Base-by-base conservation (phyloP, 2,113 vertebrate species). In the Zosterops borbonicus region DNA sequence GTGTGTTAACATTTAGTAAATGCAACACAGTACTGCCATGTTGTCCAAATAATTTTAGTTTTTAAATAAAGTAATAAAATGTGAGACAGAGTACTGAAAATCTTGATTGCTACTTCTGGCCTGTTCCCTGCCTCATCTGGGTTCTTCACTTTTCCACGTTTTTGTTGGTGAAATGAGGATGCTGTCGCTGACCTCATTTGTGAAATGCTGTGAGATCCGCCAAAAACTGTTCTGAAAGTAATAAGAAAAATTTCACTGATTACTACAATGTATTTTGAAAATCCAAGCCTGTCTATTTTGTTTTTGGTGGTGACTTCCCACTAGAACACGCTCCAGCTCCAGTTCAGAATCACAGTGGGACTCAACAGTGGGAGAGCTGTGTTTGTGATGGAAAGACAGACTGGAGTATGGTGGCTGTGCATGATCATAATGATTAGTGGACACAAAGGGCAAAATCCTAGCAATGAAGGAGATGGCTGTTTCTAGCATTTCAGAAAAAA, bases 371-470 rank as follows among this genome's bases (percentile, higher is more conserved):
- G 14, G 33, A 49, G 42, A 58, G 33, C 37, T 69, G 53, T 62
- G n/a, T 83, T 89, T 62, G 42, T 85, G 31, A 44, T 59, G 35
- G 49, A 59, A 55, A 21, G 47, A 47, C 55, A 63, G 47, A 62
- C 23, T 8, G 3, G 7, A 14, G 11, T 58, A 15, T 41, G 25
- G 33, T 44, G 62, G 33, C 52, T 81, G 33, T 90, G n/a, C 10
- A 5, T 50, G 60, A 23, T 33, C 0, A 0, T 73, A 49, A 39
- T 50, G 22, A n/a, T 29, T 46, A 33, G 12, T 2, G 1, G 35
- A 37, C 46, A 49, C 37, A 60, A 85, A 71, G 19, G n/a, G 31
- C 49, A 75, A 60, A 76, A 73, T 56, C 65, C n/a, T n/a, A 55
- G 37, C 19, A 3, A 3, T 52, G 10, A 16, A 49, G 55, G 63